Evolutionary conservation across 2,113 vertebrate genomes (phyloP).

Genomic region (Lates calcarifer): DNA sequence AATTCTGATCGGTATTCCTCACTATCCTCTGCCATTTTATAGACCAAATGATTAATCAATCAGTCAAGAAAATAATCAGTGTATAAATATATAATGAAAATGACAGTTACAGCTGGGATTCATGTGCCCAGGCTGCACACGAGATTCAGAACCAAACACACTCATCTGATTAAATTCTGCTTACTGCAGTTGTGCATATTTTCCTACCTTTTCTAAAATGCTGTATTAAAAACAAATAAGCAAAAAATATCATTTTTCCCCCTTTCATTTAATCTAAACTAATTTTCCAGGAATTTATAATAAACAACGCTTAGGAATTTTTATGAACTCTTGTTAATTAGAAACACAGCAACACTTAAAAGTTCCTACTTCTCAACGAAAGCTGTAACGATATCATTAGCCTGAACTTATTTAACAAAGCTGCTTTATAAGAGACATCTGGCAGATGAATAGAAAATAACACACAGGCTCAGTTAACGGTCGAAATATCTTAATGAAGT

Average conservation of each 20-base stretch:
- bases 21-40: not conserved
- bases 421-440: conserved; percentile 71
- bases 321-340: conserved; percentile 61
- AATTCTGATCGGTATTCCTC: not conserved
- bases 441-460: conserved; percentile 64
- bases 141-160: not conserved
- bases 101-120: not conserved
- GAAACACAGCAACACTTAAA: conserved; percentile 63
- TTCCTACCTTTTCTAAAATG: not conserved
- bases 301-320: conserved; percentile 59
- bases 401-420: conserved; percentile 64
- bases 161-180: not conserved
- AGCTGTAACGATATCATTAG: conserved; percentile 52
- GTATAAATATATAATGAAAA: not conserved
- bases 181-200: not conserved
- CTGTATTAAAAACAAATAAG: conserved; percentile 14
- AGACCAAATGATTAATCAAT: not conserved
- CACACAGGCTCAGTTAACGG: conserved; percentile 51
- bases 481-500: conserved; percentile 72
- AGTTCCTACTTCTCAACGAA: conserved; percentile 50
- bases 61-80: not conserved
- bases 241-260: not conserved
- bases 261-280: conserved; percentile 48
- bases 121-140: not conserved
- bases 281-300: conserved; percentile 61